Conservation (phyloP, 2,113 vertebrate species). For the Epinephelus lanceolatus region DNA sequence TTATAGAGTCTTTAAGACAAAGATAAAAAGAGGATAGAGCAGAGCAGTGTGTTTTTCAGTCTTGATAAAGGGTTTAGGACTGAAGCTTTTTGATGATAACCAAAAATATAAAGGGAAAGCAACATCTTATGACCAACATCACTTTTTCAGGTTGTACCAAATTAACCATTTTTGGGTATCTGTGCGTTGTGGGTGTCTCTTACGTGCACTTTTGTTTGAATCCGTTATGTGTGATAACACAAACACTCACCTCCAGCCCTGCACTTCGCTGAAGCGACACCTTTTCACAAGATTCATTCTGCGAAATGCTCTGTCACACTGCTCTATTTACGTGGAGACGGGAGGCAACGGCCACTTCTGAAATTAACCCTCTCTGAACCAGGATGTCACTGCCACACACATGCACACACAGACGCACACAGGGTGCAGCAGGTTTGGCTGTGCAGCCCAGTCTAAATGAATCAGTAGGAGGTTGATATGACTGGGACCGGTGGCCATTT, state of each 20-base stretch:
- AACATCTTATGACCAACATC: neutral
- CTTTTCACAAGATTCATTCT: conserved; percentile 67
- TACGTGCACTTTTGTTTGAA: neutral
- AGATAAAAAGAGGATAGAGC: neutral
- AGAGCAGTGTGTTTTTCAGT: neutral
- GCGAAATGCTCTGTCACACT: conserved; percentile 72
- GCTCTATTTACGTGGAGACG: conserved; percentile 66
- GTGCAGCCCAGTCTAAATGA: conserved; percentile 76
- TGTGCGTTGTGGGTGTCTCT: neutral
- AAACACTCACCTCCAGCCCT: conserved; percentile 3
- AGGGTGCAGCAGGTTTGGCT: conserved; percentile 48
- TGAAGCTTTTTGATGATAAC: neutral
- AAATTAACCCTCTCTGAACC: conserved; percentile 79
- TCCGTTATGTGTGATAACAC: neutral
- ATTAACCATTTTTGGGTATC: neutral
- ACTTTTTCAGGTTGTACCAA: neutral
- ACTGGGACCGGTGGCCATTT: conserved; percentile 68
- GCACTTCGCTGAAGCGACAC: conserved; percentile 52
- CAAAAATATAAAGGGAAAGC: neutral
- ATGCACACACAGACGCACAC: conserved; percentile 42
- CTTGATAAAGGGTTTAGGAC: neutral
- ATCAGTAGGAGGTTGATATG: conserved; percentile 76
- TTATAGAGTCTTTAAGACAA: neutral
- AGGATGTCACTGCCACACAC: conserved; percentile 64
- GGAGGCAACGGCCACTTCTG: conserved; percentile 77